Conservation (phyloP, 2,888 invertebrate species). For the Noctua pronuba region DNA sequence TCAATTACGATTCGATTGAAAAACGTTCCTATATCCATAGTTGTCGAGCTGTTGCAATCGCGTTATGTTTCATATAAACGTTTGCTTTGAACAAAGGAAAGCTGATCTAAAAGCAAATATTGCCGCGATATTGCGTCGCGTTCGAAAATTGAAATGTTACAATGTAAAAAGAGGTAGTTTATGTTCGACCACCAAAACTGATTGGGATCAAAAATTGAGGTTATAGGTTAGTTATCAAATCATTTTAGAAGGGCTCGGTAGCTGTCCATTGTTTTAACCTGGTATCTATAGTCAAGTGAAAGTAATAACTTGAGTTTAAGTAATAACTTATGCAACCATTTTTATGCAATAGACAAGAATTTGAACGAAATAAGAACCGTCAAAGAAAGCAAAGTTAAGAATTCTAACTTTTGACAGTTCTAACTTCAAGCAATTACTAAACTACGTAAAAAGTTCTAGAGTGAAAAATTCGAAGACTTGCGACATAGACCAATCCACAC, state of each 20-base stretch:
- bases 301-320: no score
- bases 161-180: conserved; percentile 55
- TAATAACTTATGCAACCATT: no score
- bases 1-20: conserved; percentile 40
- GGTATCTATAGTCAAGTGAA: no score
- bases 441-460: no score
- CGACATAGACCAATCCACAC: neutral
- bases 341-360: no score
- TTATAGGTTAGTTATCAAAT: neutral
- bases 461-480: neutral
- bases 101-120: conserved; percentile 77
- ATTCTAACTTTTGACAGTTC: no score
- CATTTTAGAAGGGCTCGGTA: neutral
- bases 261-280: no score
- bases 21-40: conserved; percentile 14
- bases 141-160: conserved; percentile 71
- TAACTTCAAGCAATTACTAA: no score
- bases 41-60: conserved; percentile 53
- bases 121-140: conserved; percentile 66
- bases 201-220: conserved; percentile 29
- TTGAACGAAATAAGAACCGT: no score
- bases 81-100: conserved; percentile 77
- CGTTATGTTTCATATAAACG: conserved; percentile 76
- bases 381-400: no score
- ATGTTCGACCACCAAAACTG: conserved; percentile 44